Base-by-base conservation (phyloP, 2,113 vertebrate species). In the Phrynosoma platyrhinos region DNA sequence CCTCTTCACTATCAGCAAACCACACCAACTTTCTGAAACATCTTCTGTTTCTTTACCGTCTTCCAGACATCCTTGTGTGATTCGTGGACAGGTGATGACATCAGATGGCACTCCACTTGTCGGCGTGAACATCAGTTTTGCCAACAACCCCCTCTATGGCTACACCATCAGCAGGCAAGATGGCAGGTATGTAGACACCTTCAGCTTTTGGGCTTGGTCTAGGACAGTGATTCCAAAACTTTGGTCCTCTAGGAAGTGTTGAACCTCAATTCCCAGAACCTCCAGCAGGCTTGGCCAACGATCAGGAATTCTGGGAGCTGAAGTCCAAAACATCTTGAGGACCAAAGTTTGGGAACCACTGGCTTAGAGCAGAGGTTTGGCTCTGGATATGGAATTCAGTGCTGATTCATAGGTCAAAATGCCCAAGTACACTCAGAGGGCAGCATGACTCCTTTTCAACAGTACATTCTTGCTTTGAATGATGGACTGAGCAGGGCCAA, bases 71-170 rank as follows among this genome's bases (percentile, higher is more conserved):
- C 98, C 98, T 0, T 99, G 99, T 94, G 99, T 99, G 85, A 99
- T 99, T 77, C 98, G 99, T 88, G 99, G 99, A 89, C 98, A 99
- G 94, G 99, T 99, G 82, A 98, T 99, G 92, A 99, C 99, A 0
- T 98, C 98, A 0, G 99, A 99, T 40, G 98, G 98, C 53, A 99
- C 98, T 12, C 98, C 99, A 0, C 97, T 99, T 80, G 99, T 99
- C n/a, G 99, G 99, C 62, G 99, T 99, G 92, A 99, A 99, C 96
- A 98, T 99, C 97, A 99, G 98, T 90, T 99, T 99, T 90, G 97
- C 98, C 95, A 98, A 97, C 94, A 98, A 97, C 83, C 98, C 99
- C 3, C 95, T 97, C 14, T 98, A 97, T 69, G 99, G 99, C 55
- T 99, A 99, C 93, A 99, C 98, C 4, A 96, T 99, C 96, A 99